Conservation (phyloP, 2,113 vertebrate species). For the Pyrgilauda ruficollis region DNA sequence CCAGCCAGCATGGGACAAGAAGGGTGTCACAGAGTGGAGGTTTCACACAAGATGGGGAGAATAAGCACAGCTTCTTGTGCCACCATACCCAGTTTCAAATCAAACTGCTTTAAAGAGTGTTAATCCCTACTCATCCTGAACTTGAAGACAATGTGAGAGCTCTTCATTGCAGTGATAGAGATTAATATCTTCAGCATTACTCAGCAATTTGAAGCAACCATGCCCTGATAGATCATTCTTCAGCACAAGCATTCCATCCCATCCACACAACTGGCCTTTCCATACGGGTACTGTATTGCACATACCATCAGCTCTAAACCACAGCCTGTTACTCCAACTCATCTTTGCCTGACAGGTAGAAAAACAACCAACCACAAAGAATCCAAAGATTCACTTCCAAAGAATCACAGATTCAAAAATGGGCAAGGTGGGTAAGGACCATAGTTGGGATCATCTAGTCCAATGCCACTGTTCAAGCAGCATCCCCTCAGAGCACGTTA, state of each 20-base stretch:
- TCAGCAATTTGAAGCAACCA: not conserved
- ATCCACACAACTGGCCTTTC: not conserved
- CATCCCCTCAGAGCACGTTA: not conserved
- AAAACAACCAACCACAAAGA: not conserved
- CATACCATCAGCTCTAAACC: not conserved
- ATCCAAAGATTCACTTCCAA: not conserved
- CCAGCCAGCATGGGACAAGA: not conserved
- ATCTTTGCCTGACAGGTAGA: not conserved
- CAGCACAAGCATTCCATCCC: not conserved
- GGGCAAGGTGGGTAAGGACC: not conserved
- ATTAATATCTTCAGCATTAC: not conserved
- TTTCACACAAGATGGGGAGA: not conserved
- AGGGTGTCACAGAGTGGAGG: not conserved
- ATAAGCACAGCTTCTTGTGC: not conserved
- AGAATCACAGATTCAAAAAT: not conserved
- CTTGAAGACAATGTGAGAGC: not conserved
- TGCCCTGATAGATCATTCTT: not conserved
- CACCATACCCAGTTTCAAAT: not conserved
- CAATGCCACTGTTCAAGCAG: not conserved
- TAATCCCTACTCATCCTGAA: not conserved
- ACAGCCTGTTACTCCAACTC: not conserved
- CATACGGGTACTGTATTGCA: rapidly evolving
- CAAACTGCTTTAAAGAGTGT: not conserved
- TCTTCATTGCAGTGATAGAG: not conserved
- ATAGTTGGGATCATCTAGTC: no score